These are phyloP conservation scores for Phyto melanocephala DNA, from an alignment of 2,888 invertebrate species.

Conservation along the genomic window DNA sequence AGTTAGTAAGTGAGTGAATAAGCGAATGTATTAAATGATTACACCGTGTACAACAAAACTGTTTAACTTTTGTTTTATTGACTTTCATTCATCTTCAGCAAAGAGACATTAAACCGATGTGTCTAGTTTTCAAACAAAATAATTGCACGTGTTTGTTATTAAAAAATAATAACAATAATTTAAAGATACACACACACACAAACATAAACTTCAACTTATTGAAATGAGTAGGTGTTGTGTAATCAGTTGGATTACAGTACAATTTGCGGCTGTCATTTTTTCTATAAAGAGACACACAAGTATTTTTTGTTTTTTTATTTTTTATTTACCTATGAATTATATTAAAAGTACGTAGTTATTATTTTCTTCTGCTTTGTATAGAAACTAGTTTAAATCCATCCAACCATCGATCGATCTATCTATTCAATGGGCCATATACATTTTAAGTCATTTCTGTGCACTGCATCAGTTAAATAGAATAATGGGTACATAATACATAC, in stretches of 20 bases:
- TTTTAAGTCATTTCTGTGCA: conserved; percentile 1
- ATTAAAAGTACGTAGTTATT: conserved; percentile 47
- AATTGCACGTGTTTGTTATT: conserved; percentile 58
- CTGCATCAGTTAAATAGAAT: not conserved
- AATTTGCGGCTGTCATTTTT: conserved; percentile 54
- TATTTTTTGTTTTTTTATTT: not conserved
- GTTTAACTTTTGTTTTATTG: not conserved
- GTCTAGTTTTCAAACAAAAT: conserved; percentile 43
- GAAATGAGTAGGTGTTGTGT: conserved; percentile 61
- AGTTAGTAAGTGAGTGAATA: not conserved
- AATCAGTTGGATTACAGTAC: conserved; percentile 57
- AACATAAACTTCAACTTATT: not conserved
- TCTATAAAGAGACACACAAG: not conserved
- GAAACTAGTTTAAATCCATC: conserved; percentile 49
- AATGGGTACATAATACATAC: conserved; percentile 6
- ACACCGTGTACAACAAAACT: conserved; percentile 50
- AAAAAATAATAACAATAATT: not conserved
- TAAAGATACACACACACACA: too few species aligned
- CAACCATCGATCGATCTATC: conserved; percentile 22
- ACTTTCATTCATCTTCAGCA: too few species aligned
- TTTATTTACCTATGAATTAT: not conserved
- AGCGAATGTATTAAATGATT: conserved; percentile 29
- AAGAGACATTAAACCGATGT: conserved; percentile 19
- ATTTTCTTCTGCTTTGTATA: not conserved
- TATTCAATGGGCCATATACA: conserved; percentile 1